These are phyloP conservation scores for Eupithecia exiguata DNA, from an alignment of 2,888 invertebrate genomes.

Conservation along the genomic window DNA sequence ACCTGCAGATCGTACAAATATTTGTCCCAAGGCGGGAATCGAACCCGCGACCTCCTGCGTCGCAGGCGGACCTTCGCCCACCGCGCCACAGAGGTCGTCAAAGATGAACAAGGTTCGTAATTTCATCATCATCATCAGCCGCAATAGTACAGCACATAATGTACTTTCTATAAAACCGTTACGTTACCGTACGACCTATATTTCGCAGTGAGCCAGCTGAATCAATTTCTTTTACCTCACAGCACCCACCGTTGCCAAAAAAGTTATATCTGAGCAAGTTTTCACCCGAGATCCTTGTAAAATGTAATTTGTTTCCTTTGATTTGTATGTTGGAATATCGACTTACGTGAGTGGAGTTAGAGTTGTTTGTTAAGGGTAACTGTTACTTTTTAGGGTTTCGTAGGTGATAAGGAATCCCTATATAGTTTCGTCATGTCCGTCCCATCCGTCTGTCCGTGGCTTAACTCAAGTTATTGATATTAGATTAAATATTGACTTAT, in stretches of 20 bases:
- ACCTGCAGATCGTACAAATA: too few relatives aligned
- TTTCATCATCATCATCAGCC: too few relatives aligned
- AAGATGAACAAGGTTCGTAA: too few relatives aligned
- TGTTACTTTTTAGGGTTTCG: not conserved
- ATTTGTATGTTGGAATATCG: constrained; percentile 23
- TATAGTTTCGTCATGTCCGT: not conserved
- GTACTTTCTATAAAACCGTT: too few relatives aligned
- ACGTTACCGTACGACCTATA: too few relatives aligned
- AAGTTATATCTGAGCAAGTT: constrained; percentile 47
- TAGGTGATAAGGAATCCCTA: not conserved
- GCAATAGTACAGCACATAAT: too few relatives aligned
- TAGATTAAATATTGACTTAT: too few relatives aligned
- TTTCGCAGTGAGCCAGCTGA: constrained; percentile 24
- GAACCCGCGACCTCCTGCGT: too few relatives aligned
- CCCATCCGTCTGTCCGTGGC: not conserved
- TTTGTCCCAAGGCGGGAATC: too few relatives aligned
- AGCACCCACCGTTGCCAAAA: constrained; percentile 33
- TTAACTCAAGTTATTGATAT: too few relatives aligned
- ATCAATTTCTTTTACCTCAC: not conserved
- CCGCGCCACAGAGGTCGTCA: too few relatives aligned
- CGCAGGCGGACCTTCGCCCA: too few relatives aligned
- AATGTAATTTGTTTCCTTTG: constrained; percentile 56
- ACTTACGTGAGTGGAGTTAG: constrained; percentile 19
- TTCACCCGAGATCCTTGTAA: constrained; percentile 55
- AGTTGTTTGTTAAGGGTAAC: constrained; percentile 23